These are phyloP conservation scores for Montipora sp. DNA, from an alignment of 64 coral and sea anemone genomes.

Conservation along the genomic window DNA sequence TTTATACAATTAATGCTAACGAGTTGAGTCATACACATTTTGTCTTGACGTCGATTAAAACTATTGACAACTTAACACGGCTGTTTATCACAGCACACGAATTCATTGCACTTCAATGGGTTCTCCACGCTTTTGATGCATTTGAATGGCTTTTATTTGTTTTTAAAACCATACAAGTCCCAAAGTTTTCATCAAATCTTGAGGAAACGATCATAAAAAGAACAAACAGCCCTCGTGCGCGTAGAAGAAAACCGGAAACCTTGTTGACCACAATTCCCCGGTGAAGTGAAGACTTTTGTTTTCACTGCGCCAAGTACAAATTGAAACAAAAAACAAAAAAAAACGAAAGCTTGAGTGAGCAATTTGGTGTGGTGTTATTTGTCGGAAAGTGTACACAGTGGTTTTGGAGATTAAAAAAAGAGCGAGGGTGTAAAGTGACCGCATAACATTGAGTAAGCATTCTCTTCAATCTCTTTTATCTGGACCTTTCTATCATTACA, in stretches of 20 bases:
- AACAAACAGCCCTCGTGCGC: not conserved
- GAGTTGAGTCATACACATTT: not conserved
- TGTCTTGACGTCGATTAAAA: not conserved
- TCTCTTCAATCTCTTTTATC: too few species aligned
- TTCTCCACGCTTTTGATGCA: not conserved
- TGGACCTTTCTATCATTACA: too few species aligned
- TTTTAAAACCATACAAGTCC: not conserved
- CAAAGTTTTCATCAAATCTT: not conserved
- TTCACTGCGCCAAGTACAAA: not conserved
- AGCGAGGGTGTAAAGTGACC: too few species aligned
- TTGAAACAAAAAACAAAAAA: not conserved
- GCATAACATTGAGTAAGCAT: too few species aligned
- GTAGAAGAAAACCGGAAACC: not conserved
- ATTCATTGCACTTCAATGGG: not conserved
- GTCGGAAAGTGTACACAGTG: not conserved
- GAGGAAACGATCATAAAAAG: not conserved
- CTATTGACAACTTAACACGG: not conserved
- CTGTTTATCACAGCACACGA: not conserved
- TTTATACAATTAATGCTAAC: not conserved
- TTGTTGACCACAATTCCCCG: not conserved
- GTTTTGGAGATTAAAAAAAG: too few species aligned
- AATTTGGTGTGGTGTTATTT: not conserved
- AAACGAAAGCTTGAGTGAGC: not conserved
- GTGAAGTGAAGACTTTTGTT: not conserved
- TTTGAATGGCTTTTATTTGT: not conserved